Conservation (phyloP, 2,797 vertebrate genomes). For the Siniperca obscura region DNA sequence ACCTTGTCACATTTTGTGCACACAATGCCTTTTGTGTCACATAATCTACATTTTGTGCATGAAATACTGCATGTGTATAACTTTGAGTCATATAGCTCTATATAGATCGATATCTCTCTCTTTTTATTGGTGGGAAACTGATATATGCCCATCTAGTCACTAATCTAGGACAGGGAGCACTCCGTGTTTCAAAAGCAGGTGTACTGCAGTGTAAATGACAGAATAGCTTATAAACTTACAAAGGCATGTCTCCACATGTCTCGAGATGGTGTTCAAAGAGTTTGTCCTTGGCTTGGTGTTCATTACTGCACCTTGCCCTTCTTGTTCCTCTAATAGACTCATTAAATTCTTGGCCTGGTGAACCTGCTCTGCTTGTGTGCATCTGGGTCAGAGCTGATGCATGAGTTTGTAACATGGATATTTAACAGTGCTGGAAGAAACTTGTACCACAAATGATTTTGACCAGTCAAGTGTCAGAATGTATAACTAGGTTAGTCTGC, state of each 20-base stretch:
- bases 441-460: neutral
- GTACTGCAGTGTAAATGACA: conserved; percentile 39
- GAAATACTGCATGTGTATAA: neutral
- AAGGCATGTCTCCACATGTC: conserved; percentile 49
- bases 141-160: neutral
- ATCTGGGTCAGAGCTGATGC: conserved; percentile 32
- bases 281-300: conserved; percentile 14
- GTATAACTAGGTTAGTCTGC: neutral
- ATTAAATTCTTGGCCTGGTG: conserved; percentile 33
- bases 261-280: neutral
- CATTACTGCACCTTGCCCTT: conserved; percentile 23
- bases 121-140: conserved; percentile 13
- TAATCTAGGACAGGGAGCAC: conserved; percentile 14
- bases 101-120: too few relatives aligned
- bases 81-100: neutral
- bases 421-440: conserved; percentile 26
- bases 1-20: neutral
- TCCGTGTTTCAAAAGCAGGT: conserved; percentile 39
- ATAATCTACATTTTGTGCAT: neutral
- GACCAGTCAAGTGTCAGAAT: neutral
- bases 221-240: conserved; percentile 22
- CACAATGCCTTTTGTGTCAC: neutral
- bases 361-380: conserved; percentile 51
- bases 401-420: neutral
- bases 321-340: conserved; percentile 26